Conservation (phyloP, 2,888 invertebrate species). For the Melitaea athalia region DNA sequence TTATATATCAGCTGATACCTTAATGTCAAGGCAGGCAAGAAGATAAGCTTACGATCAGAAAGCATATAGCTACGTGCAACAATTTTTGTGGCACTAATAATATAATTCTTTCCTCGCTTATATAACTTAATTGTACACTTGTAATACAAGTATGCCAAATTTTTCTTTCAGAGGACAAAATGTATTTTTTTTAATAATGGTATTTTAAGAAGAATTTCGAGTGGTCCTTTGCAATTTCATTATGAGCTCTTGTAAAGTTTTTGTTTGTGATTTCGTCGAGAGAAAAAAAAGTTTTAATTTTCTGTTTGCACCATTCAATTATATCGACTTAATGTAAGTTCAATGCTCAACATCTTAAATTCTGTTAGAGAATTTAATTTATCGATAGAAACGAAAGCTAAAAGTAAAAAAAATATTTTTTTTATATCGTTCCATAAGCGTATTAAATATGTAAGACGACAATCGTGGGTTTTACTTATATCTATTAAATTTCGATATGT, state of each 20-base stretch:
- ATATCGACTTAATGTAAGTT: conserved; percentile 2
- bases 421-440: too few relatives aligned
- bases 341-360: conserved; percentile 7
- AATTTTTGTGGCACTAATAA: too few relatives aligned
- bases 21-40: too few relatives aligned
- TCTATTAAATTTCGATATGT: too few relatives aligned
- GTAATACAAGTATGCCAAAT: background rate
- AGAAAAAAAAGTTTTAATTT: conserved; percentile 49
- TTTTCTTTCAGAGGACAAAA: background rate
- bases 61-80: too few relatives aligned
- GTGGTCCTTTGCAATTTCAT: conserved; percentile 8
- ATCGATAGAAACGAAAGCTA: background rate
- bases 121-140: too few relatives aligned
- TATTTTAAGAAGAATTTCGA: background rate
- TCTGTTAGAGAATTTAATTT: background rate
- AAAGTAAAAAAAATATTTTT: too few relatives aligned
- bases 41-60: too few relatives aligned
- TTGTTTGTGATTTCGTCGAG: conserved; percentile 21
- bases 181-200: background rate
- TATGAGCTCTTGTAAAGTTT: conserved; percentile 5
- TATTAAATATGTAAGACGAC: too few relatives aligned
- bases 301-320: conserved; percentile 39
- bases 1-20: too few relatives aligned
- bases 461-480: too few relatives aligned
- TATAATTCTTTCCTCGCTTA: too few relatives aligned